A percentile compares a stretch with the other conserved stretches of the same genome.
Conservation (phyloP, 2,113 vertebrate species). For the Phaethornis superciliosus region DNA sequence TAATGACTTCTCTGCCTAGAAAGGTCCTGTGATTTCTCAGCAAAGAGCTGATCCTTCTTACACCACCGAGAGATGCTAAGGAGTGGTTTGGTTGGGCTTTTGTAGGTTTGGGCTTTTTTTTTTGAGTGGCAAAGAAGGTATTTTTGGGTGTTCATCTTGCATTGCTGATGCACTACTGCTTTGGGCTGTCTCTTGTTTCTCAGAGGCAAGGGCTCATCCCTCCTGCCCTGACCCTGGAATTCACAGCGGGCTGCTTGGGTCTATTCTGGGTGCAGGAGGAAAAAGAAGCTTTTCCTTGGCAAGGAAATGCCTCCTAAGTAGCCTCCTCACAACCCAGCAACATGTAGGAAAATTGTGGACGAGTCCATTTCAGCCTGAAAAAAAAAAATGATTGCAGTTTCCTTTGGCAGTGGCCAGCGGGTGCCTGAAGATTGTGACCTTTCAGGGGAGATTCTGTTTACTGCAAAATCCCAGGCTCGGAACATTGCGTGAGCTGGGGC, state of each 20-base stretch:
- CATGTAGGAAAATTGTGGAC: conserved; percentile 69
- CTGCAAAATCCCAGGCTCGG: not conserved
- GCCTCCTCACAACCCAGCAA: conserved; percentile 70
- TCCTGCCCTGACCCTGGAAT: conserved; percentile 52
- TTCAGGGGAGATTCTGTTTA: conserved; percentile 69
- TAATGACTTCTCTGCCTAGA: not conserved
- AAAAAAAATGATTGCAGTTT: conserved; percentile 81
- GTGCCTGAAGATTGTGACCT: conserved; percentile 73
- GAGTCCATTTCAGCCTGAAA: conserved; percentile 64
- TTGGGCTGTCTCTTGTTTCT: not conserved
- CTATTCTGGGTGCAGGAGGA: conserved; percentile 79
- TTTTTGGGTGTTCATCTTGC: not conserved
- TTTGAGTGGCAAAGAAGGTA: not conserved
- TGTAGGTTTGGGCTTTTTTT: not conserved
- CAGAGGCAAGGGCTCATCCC: not conserved
- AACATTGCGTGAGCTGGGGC: conserved; percentile 62
- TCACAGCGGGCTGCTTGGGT: conserved; percentile 53
- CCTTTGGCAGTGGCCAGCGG: conserved; percentile 60
- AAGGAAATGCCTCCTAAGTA: conserved; percentile 79
- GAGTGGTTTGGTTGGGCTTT: too few relatives aligned
- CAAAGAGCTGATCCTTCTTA: not conserved
- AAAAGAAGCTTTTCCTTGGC: conserved; percentile 78
- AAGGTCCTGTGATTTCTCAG: not conserved
- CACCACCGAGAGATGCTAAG: rapidly evolving
- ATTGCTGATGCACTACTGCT: not conserved